Conservation (phyloP, 2,888 invertebrate genomes). For the Cosmia pyralina region DNA sequence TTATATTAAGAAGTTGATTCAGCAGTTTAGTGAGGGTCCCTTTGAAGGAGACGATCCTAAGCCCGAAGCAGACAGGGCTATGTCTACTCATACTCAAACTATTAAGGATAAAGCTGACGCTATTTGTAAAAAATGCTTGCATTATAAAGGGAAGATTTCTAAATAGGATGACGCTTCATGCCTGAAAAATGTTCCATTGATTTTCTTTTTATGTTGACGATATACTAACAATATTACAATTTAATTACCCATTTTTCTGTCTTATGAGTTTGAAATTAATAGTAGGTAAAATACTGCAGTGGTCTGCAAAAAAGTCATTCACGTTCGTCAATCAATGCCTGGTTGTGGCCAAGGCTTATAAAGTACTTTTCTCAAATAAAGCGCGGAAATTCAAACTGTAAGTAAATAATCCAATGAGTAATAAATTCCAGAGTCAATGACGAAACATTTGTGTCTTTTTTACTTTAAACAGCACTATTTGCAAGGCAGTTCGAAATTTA, state of each 20-base stretch:
- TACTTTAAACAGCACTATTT: background rate
- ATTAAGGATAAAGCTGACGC: slow-evolving; percentile 87
- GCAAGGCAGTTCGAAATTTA: background rate
- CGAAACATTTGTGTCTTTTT: background rate
- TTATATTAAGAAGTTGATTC: slow-evolving; percentile 87
- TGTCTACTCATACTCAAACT: slow-evolving; percentile 79
- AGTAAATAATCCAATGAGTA: background rate
- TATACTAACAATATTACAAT: background rate
- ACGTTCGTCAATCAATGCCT: background rate
- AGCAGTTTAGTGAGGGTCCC: slow-evolving; percentile 87
- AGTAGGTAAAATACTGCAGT: background rate
- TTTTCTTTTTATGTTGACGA: background rate
- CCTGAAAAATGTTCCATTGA: background rate
- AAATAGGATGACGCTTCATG: slow-evolving; percentile 68
- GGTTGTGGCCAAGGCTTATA: background rate
- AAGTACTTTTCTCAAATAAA: background rate
- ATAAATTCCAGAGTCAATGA: background rate
- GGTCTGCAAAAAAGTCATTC: background rate
- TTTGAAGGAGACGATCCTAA: slow-evolving; percentile 83
- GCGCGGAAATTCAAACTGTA: background rate
- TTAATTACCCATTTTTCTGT: background rate
- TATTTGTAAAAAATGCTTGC: slow-evolving; percentile 88
- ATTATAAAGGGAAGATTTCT: slow-evolving; percentile 85
- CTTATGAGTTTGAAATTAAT: background rate
- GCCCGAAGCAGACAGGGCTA: slow-evolving; percentile 81